phyloP scores from a whole-genome alignment of 2,113 vertebrate species.

The Columbina picui region DNA sequence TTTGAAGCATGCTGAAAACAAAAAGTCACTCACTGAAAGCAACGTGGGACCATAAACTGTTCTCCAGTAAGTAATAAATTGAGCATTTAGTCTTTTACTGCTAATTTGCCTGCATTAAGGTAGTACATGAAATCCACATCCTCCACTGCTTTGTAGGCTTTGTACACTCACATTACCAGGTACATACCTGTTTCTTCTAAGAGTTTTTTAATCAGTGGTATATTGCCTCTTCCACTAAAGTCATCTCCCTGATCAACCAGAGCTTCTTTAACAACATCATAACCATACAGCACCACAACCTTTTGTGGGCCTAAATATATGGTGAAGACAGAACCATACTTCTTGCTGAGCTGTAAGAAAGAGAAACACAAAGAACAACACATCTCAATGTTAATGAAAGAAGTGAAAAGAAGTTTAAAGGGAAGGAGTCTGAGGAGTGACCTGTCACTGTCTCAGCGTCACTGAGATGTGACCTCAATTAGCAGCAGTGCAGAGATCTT shows the following conservation, averaged over 20 bases:
- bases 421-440: background rate
- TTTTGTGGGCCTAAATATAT: conserved; percentile 31
- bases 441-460: background rate
- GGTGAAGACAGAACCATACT: conserved; percentile 58
- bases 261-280: conserved; percentile 66
- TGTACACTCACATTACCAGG: background rate
- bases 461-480: background rate
- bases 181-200: conserved; percentile 27
- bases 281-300: conserved; percentile 52
- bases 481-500: background rate
- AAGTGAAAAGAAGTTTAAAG: background rate
- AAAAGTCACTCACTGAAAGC: background rate
- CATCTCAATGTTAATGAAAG: background rate
- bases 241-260: conserved; percentile 43
- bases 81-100: background rate
- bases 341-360: conserved; percentile 22
- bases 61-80: background rate
- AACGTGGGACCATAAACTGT: background rate
- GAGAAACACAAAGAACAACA: background rate
- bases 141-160: background rate
- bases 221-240: conserved; percentile 61
- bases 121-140: background rate
- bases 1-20: background rate
- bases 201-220: background rate
- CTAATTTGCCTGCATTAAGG: background rate